phyloP scores from a whole-genome alignment of 2,113 vertebrate species.

The Ammodramus savannarum region DNA sequence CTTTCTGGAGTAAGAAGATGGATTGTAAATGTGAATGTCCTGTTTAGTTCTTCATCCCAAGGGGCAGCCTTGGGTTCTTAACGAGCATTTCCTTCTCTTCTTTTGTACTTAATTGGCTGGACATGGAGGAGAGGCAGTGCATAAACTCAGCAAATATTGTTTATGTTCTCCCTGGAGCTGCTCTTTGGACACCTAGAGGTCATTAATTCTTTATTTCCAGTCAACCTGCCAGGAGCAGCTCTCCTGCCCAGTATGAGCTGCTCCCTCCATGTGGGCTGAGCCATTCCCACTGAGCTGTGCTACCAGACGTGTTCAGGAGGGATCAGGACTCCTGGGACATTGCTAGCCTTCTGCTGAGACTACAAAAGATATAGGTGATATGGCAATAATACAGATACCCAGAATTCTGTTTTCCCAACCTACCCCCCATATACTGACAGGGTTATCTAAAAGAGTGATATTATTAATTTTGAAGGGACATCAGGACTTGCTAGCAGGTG shows the following conservation, averaged over 20 bases:
- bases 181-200: neutral
- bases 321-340: neutral
- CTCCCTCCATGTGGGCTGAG: neutral
- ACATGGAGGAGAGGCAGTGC: neutral
- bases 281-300: neutral
- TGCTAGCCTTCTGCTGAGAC: neutral
- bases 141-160: neutral
- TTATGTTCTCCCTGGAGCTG: slow-evolving; percentile 14
- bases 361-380: neutral
- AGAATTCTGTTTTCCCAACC: neutral
- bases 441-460: neutral
- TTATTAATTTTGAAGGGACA: neutral
- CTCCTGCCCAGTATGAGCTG: neutral
- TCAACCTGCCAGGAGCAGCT: neutral
- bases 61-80: neutral
- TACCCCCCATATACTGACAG: neutral
- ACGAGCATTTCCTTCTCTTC: neutral
- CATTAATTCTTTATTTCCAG: slow-evolving; percentile 6
- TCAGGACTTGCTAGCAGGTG: neutral
- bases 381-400: neutral
- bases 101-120: neutral
- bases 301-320: neutral
- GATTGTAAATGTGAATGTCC: neutral
- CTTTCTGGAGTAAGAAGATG: neutral
- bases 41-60: neutral